Evolutionary conservation across 2,888 invertebrate species (phyloP), one percentile per base, ranked within the genome.

Genomic region (Zele albiditarsus): DNA sequence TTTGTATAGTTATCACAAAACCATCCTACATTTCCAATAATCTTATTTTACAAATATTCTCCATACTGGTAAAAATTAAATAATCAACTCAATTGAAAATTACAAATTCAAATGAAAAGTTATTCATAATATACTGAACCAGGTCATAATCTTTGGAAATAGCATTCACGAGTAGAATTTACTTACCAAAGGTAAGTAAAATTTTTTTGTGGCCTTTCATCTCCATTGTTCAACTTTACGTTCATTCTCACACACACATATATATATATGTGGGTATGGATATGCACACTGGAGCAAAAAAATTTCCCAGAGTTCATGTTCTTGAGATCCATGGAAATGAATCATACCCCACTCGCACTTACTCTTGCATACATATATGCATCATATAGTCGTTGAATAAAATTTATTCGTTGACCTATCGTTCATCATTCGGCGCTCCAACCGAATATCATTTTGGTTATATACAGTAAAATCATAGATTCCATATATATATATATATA

Each of bases 321-420:
- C 53, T 53, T 53, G 53, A 53, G 53, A 53, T 53, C 53, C 53
- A 46, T 20, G 20, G 20, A 53, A 20, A 53, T 53, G 53, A 53
- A 53, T 53, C n/a, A 53, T 53, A 53, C 6, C 20, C 10, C 20
- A 1, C n/a, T 23, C 20, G 8, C 23, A 33, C 33, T 23, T 38
- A 33, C 33, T 63, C 20, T 63, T 33, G 31, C 33, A 31, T 31
- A 53, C 20, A 53, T 53, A 53, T 8, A 53, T 53, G 20, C 1
- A 53, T 53, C n/a, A 53, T n/a, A 53, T 53, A 8, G 20, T 10
- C 31, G n/a, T 33, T 63, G 33, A 63, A 63, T 63, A 63, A 63
- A 63, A 63, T 63, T 63, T 63, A 63, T 63, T 63, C n/a, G 8
- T 20, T 31, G 33, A 63, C 33, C 20, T 63, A 33, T 33, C 33